phyloP scores from a whole-genome alignment of 2,113 vertebrate species.

The Mobula birostris region DNA sequence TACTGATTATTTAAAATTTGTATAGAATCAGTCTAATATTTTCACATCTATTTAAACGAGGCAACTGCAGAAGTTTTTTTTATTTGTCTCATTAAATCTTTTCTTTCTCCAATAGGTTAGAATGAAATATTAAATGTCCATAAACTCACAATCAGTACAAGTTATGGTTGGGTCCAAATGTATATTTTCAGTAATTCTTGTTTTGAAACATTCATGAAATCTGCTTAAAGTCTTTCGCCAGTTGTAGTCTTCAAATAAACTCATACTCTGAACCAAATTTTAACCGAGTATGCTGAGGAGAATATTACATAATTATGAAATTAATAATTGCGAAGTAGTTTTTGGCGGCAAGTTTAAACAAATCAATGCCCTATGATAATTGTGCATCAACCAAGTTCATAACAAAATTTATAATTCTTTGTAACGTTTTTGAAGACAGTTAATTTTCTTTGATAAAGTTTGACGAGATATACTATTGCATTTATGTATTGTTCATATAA shows the following conservation, averaged over 20 bases:
- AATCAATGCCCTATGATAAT: no score
- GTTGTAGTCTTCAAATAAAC: not conserved
- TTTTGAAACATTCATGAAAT: not conserved
- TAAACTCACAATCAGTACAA: not conserved
- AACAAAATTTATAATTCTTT: no score
- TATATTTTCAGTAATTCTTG: not conserved
- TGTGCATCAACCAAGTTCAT: no score
- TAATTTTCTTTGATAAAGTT: not conserved
- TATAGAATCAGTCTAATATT: not conserved
- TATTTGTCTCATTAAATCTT: not conserved
- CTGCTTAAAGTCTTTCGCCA: not conserved
- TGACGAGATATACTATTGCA: not conserved
- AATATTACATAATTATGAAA: no score
- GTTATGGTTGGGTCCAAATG: not conserved
- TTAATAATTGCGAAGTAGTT: no score
- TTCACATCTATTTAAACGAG: not conserved
- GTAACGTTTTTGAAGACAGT: not conserved
- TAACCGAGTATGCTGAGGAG: no score
- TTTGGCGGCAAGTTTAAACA: no score
- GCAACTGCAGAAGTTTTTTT: not conserved
- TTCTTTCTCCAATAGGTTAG: not conserved
- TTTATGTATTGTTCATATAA: not conserved
- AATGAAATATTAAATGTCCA: no score
- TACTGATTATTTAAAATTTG: not conserved
- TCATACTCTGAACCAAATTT: no score